These are phyloP conservation scores for Chaetophractus vellerosus DNA, from an alignment of 2,797 vertebrate genomes.

Conservation along the genomic window DNA sequence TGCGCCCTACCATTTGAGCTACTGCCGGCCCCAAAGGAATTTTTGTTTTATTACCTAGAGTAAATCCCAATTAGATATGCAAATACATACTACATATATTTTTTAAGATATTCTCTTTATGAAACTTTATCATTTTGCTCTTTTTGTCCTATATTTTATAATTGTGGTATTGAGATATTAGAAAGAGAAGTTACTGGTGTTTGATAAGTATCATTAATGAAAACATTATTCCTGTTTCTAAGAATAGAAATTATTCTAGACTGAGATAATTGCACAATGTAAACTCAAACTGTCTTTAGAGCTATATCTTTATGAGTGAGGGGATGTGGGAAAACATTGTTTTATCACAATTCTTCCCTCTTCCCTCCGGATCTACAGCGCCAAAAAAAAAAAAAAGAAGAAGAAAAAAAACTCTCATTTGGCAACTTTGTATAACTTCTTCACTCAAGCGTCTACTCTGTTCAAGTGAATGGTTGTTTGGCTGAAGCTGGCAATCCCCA, in stretches of 20 bases:
- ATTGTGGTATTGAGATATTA: background rate
- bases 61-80: background rate
- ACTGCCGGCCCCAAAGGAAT: too few species aligned
- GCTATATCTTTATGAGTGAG: background rate
- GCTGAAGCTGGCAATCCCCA: conserved; percentile 68
- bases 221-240: conserved; percentile 44
- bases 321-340: conserved; percentile 45
- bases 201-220: background rate
- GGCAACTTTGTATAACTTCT: conserved; percentile 68
- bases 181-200: background rate
- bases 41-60: background rate
- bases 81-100: background rate
- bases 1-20: too few species aligned
- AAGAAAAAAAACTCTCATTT: conserved; percentile 48
- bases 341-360: conserved; percentile 13
- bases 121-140: background rate
- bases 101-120: background rate
- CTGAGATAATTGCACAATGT: background rate
- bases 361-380: conserved; percentile 14
- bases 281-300: conserved; percentile 23
- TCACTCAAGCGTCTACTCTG: conserved; percentile 38
- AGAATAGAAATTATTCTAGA: conserved; percentile 27
- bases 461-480: conserved; percentile 77
- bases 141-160: background rate
- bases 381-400: accelerated